Base-by-base conservation (phyloP, 1,140 invertebrate genomes). In the Aphaenogaster rudis region DNA sequence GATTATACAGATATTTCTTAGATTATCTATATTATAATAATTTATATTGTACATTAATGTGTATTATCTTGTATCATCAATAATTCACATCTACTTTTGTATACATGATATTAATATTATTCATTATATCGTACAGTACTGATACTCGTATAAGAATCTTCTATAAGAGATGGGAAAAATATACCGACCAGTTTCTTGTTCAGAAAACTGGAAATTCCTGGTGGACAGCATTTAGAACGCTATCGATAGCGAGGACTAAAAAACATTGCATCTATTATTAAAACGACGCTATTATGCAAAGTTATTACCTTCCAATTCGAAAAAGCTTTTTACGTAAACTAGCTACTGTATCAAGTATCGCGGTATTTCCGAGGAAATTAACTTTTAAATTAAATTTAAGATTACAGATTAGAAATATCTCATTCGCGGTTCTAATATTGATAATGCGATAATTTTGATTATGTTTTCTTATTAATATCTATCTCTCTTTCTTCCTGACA, bases 151-250 rank as follows among this genome's bases (percentile, higher is more conserved):
- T 7, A 71, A 50, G 15, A 17, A 52, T 4, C 0, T 71, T 52
- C 1, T 52, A 33, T 7, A 17, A 67, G 5, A 67, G 6, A 67
- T 66, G n/a, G n/a, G n/a, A 72, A 72, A 72, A 52, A 50, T 52
- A 33, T 36, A 28, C 7, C n/a, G 8, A 72, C 7, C 15, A 72
- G 48, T 72, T 72, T 74, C 33, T 36, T n/a, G 15, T 36, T 36
- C 48, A 33, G 33, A 59, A 76, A 28, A 76, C 36, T 42, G n/a
- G 52, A 76, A 76, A 76, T 59, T 42, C n/a, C 59, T 57, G 50
- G 2, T 17, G 13, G 6, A 50, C 9, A 15, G 0, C 8, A 39
- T 57, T 42, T 1, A 28, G 28, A 28, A 28, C 28, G 28, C 28
- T 28, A 52, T 5, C 13, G 17, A 39, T 39, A 39, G 2, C 9